Conservation (phyloP, 2,888 invertebrate genomes). For the Mechanitis messenoides region DNA sequence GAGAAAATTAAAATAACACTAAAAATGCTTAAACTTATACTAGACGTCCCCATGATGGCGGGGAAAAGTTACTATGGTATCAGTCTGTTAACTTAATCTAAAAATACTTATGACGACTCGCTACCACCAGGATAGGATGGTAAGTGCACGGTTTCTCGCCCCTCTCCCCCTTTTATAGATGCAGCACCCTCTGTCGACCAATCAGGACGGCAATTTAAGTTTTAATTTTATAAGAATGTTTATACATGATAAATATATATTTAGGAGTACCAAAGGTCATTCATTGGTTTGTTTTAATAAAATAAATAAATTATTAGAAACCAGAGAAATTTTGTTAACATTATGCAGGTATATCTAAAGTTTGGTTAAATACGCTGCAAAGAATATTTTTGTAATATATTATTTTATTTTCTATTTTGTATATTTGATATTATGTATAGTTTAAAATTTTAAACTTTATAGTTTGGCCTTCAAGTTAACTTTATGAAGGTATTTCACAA, state of each 20-base stretch:
- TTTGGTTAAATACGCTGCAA: neutral
- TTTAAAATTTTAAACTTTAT: no score
- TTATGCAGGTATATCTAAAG: neutral
- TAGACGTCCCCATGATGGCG: conserved; percentile 64
- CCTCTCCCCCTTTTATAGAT: conserved; percentile 52
- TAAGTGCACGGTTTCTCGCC: conserved; percentile 49
- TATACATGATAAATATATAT: conserved; percentile 16
- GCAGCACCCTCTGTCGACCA: conserved; percentile 29
- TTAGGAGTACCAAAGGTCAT: conserved; percentile 25
- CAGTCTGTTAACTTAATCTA: conserved; percentile 58
- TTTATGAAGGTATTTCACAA: no score
- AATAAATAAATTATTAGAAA: conserved; percentile 9
- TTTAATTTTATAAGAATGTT: conserved; percentile 20
- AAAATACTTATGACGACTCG: conserved; percentile 51
- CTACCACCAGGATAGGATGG: conserved; percentile 52
- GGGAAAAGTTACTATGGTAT: conserved; percentile 48
- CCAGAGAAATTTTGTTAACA: neutral
- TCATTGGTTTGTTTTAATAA: conserved; percentile 15
- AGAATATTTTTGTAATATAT: neutral
- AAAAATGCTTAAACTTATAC: conserved; percentile 52
- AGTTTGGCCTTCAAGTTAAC: no score
- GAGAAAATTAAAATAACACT: conserved; percentile 63
- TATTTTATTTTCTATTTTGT: no score
- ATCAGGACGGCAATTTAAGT: conserved; percentile 32
- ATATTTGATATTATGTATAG: no score